These are phyloP conservation scores for Chloroclysta siterata DNA, from an alignment of 2,888 invertebrate species.

Conservation along the genomic window DNA sequence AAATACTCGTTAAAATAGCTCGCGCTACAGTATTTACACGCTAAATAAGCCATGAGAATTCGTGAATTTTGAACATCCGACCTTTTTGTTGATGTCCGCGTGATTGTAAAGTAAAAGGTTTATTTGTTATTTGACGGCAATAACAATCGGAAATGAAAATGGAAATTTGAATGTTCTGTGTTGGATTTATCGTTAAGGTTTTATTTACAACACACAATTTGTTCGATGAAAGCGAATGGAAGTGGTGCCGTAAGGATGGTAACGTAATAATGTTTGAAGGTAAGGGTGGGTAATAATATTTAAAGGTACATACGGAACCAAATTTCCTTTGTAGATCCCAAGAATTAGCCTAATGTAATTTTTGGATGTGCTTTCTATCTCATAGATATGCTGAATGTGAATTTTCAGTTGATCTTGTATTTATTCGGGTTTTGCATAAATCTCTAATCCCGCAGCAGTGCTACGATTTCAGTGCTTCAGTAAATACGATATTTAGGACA, in stretches of 20 bases:
- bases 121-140: conserved; percentile 36
- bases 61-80: conserved; percentile 44
- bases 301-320: too few relatives aligned
- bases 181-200: conserved; percentile 34
- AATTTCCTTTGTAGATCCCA: too few relatives aligned
- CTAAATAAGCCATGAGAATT: conserved; percentile 46
- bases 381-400: too few relatives aligned
- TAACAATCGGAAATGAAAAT: conserved; percentile 28
- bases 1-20: conserved; percentile 48
- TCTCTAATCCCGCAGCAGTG: too few relatives aligned
- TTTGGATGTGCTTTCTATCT: too few relatives aligned
- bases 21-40: conserved; percentile 43
- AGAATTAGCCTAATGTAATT: too few relatives aligned
- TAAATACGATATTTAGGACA: too few relatives aligned
- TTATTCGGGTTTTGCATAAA: too few relatives aligned
- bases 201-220: conserved; percentile 28
- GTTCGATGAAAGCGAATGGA: conserved; percentile 3
- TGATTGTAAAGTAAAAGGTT: conserved; percentile 43
- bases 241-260: background rate
- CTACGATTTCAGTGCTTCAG: too few relatives aligned
- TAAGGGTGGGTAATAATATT: background rate
- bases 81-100: conserved; percentile 34
- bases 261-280: background rate
- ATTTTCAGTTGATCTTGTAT: too few relatives aligned
- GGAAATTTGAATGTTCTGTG: conserved; percentile 26